Conservation (phyloP, 2,797 vertebrate genomes). For the Picus viridis region DNA sequence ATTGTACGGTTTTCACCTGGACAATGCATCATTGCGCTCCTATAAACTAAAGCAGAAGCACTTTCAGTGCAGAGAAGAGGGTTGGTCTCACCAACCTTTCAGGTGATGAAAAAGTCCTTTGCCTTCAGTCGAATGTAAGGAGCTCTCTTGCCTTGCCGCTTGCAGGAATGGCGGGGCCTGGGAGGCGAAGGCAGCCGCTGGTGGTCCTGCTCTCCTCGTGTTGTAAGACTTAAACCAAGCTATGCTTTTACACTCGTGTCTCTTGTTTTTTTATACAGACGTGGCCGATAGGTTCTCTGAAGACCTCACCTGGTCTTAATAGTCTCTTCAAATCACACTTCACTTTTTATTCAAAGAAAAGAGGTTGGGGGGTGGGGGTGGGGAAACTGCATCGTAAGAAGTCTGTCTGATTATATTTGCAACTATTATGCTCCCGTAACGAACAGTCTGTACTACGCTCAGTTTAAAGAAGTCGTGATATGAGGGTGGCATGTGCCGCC, state of each 20-base stretch:
- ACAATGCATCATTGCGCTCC: constrained; percentile 45
- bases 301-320: constrained; percentile 62
- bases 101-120: constrained; percentile 42
- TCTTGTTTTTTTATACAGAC: constrained; percentile 74
- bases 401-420: constrained; percentile 78
- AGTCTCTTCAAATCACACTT: constrained; percentile 70
- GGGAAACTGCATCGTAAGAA: constrained; percentile 76
- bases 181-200: constrained; percentile 33
- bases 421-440: constrained; percentile 71
- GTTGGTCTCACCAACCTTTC: constrained; percentile 43
- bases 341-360: constrained; percentile 73
- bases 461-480: constrained; percentile 37
- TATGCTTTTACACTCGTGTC: constrained; percentile 76
- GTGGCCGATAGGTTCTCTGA: constrained; percentile 58
- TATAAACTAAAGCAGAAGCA: constrained; percentile 37
- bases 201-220: constrained; percentile 52
- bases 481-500: constrained; percentile 40
- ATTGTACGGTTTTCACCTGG: constrained; percentile 67
- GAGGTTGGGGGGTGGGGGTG: background rate
- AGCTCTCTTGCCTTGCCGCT: constrained; percentile 58
- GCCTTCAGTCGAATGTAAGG: constrained; percentile 63
- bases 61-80: constrained; percentile 11
- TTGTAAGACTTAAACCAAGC: constrained; percentile 68
- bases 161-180: constrained; percentile 17
- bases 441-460: constrained; percentile 61